phyloP scores from a whole-genome alignment of 2,113 vertebrate genomes.

The Protomyctophum bolini region DNA sequence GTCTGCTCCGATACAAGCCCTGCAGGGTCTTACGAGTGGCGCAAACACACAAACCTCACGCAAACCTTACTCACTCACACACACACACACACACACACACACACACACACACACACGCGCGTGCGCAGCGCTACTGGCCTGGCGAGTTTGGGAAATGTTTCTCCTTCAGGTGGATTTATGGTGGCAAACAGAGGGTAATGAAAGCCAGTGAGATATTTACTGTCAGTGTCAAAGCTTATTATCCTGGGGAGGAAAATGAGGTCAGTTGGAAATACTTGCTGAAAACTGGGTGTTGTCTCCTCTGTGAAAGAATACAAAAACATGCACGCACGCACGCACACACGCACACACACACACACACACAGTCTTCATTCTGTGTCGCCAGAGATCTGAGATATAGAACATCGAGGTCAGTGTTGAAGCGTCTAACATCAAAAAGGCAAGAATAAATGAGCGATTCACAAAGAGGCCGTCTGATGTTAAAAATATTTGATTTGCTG shows the following conservation, averaged over 20 bases:
- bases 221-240: conserved; percentile 66
- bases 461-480: conserved; percentile 27
- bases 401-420: conserved; percentile 52
- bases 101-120: conserved; percentile 23
- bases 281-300: conserved; percentile 64
- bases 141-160: conserved; percentile 60
- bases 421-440: conserved; percentile 37
- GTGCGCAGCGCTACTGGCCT: conserved; percentile 53
- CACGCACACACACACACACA: too few species aligned
- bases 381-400: conserved; percentile 32
- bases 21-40: conserved; percentile 14
- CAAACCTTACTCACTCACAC: conserved; percentile 20
- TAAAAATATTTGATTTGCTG: conserved; percentile 22
- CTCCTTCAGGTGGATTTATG: conserved; percentile 67
- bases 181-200: conserved; percentile 71
- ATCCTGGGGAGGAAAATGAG: conserved; percentile 61
- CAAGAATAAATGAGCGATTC: conserved; percentile 52
- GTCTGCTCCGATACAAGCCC: conserved; percentile 3
- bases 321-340: neutral
- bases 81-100: conserved; percentile 10
- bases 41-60: conserved; percentile 32
- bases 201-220: conserved; percentile 70
- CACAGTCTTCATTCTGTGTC: conserved; percentile 23
- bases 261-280: conserved; percentile 65
- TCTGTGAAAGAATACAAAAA: conserved; percentile 14